Conservation (phyloP, 1,140 invertebrate species). For the Riptortus pedestris region DNA sequence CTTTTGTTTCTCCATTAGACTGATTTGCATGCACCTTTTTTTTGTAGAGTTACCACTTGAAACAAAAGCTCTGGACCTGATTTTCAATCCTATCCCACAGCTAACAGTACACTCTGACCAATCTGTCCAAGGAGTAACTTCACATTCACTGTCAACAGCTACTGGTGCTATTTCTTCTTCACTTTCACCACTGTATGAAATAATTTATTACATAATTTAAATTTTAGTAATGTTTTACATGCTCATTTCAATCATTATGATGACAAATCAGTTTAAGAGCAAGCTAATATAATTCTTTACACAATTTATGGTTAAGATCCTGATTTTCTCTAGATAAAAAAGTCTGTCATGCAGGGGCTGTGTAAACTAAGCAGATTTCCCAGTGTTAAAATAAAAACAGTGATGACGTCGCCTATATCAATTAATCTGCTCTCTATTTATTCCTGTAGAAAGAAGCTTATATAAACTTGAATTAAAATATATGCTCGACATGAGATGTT, state of each 20-base stretch:
- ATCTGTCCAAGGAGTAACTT: slow-evolving; percentile 58
- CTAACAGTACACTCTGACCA: slow-evolving; percentile 76
- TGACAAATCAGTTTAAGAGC: background rate
- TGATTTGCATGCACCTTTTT: slow-evolving; percentile 64
- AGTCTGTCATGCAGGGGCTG: no score
- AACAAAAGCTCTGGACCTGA: slow-evolving; percentile 50
- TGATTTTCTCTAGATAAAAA: no score
- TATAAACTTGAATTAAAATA: no score
- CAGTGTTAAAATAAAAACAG: no score
- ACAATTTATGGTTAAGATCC: no score
- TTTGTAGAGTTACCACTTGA: slow-evolving; percentile 44
- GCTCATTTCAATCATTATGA: background rate
- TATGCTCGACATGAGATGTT: no score
- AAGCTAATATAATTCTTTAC: no score
- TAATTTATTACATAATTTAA: background rate
- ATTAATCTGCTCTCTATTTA: no score
- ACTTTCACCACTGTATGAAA: slow-evolving; percentile 4
- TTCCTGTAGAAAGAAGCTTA: no score
- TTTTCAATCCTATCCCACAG: slow-evolving; percentile 67
- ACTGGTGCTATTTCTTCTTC: slow-evolving; percentile 29
- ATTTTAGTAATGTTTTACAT: background rate
- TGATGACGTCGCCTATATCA: no score
- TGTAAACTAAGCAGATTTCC: no score
- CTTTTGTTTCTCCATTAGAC: slow-evolving; percentile 59
- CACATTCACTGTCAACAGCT: slow-evolving; percentile 48